Conservation (phyloP, 2,113 vertebrate genomes). For the Lycocorax pyrrhopterus region DNA sequence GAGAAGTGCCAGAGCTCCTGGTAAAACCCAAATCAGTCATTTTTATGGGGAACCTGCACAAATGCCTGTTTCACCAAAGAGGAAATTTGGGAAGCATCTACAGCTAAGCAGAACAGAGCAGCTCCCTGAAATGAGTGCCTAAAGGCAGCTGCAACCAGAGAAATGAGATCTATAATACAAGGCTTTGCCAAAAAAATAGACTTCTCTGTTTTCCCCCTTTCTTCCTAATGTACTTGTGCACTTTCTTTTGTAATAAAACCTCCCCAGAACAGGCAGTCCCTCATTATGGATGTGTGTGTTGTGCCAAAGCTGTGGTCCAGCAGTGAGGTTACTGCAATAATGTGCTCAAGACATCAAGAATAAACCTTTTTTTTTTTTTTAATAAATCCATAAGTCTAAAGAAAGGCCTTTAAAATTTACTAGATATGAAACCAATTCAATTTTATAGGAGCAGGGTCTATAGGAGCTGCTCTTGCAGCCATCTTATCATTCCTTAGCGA, state of each 20-base stretch:
- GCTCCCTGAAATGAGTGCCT: neutral
- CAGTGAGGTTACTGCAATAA: conserved; percentile 14
- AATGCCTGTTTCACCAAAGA: neutral
- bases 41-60: conserved; percentile 31
- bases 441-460: neutral
- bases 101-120: neutral
- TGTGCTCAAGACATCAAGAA: neutral
- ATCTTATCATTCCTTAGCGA: neutral
- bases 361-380: neutral
- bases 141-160: conserved; percentile 14
- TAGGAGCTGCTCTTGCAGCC: neutral
- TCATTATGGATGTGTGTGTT: conserved; percentile 31
- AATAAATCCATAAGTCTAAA: neutral
- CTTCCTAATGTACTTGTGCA: neutral
- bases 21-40: conserved; percentile 21
- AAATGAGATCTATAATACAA: neutral
- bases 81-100: neutral
- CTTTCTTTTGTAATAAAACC: conserved; percentile 41
- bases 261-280: neutral
- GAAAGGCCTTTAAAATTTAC: neutral
- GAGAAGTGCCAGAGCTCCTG: neutral
- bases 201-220: neutral
- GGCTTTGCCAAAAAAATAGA: conserved; percentile 10
- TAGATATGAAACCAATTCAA: neutral
- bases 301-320: conserved; percentile 42